Base-by-base conservation (phyloP, 2,797 vertebrate genomes). In the Esox masquinongy region DNA sequence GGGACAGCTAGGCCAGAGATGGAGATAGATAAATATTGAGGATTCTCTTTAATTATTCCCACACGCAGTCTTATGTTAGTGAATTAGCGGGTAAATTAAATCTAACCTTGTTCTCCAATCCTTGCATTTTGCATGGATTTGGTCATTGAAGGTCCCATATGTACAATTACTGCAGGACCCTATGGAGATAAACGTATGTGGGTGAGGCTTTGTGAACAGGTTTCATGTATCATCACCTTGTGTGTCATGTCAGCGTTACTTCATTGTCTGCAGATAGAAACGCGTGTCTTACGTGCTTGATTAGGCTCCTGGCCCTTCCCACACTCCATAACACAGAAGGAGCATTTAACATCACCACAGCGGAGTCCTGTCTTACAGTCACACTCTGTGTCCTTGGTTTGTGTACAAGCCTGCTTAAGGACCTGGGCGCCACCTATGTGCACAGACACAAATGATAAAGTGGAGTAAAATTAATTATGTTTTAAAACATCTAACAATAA, bases 121-220 rank as follows among this genome's bases (percentile, higher is more conserved):
- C 86, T 84, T 91, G 76, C 94, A 95, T 59, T 14, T 79, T 70
- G 87, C 79, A 49, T 94, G 87, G 8, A 19, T 81, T 78, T 90
- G 43, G 77, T 94, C 79, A 5, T 90, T 94, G 84, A 92, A 95
- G 24, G 77, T 92, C 83, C 92, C 92, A 0, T 82, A 0, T 15
- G 90, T 89, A 81, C 94, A 95, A 4, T 79, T 49, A 47, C 17
- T 82, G 80, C 94, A 95, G 2, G 53, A 68, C 66, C 89, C 94
- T 95, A 88, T 15, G 5, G 17, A 82, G 19, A 80, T 2, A 73
- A 5, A 15, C 15, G 72, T 26, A 70, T 11, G 74, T 11, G 12
- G 4, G 22, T 24, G 24, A 9, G 56, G 61, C 34, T 29, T 24
- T 31, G 29, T 49, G 34, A 34, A 26, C 1, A 56, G 67, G 53